Evolutionary conservation across 2,113 vertebrate species (phyloP).

Genomic region (Lophura nycthemera): DNA sequence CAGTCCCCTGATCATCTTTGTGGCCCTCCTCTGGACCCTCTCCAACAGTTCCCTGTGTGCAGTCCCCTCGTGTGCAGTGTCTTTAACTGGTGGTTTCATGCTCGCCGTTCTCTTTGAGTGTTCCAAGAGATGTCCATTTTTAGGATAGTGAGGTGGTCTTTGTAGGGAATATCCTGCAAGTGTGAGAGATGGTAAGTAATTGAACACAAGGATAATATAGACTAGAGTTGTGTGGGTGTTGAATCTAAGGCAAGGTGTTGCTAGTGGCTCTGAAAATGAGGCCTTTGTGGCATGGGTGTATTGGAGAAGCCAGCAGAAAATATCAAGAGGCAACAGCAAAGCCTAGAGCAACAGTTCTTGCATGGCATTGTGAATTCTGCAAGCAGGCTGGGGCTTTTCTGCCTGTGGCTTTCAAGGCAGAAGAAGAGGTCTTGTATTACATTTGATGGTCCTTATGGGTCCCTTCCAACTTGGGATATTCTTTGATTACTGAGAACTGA

Average conservation of each 20-base stretch:
- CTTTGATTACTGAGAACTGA: background rate
- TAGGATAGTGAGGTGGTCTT: background rate
- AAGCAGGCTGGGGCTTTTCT: background rate
- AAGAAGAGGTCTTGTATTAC: background rate
- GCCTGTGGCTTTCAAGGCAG: background rate
- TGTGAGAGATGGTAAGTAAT: background rate
- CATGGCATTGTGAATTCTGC: background rate
- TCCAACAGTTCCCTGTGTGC: too few relatives aligned
- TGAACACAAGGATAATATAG: background rate
- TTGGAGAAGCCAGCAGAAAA: background rate
- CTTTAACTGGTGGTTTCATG: background rate
- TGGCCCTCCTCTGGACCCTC: too few relatives aligned
- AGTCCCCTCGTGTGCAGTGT: fast-evolving
- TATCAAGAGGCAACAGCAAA: background rate
- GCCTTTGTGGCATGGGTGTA: background rate
- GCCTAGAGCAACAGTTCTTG: background rate
- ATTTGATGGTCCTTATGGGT: too few relatives aligned
- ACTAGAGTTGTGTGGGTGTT: background rate
- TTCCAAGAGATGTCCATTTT: background rate
- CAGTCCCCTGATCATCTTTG: too few relatives aligned
- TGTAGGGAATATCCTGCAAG: background rate
- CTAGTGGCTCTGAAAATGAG: background rate
- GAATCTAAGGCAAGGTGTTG: background rate
- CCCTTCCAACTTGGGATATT: too few relatives aligned
- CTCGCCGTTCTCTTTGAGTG: background rate